These are phyloP conservation scores for Syngnathus typhle DNA, from an alignment of 2,113 vertebrate species.

Conservation along the genomic window DNA sequence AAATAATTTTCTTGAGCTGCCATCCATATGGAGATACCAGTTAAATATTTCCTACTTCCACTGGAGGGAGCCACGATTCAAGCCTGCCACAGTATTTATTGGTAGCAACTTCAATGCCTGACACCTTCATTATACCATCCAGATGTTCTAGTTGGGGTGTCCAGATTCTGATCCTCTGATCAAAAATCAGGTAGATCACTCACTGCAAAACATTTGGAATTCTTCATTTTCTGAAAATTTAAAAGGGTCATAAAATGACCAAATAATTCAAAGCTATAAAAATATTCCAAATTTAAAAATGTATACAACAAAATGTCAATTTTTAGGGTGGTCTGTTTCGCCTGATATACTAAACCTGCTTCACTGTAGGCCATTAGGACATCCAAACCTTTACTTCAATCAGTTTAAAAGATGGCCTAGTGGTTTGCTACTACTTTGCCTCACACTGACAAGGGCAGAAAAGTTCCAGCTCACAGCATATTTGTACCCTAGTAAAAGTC, in stretches of 20 bases:
- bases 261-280: too few species aligned
- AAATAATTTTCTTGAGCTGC: not conserved
- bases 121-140: not conserved
- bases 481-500: constrained; percentile 25
- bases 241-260: too few species aligned
- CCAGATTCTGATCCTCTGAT: too few species aligned
- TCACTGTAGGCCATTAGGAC: too few species aligned
- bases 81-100: not conserved
- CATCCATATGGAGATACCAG: not conserved
- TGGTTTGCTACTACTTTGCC: constrained; percentile 34
- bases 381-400: not conserved
- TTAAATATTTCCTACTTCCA: not conserved
- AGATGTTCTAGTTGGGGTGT: not conserved
- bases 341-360: too few species aligned
- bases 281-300: too few species aligned
- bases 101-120: not conserved
- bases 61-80: not conserved
- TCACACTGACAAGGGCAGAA: constrained; percentile 29
- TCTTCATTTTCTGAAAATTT: too few species aligned
- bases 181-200: too few species aligned
- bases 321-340: too few species aligned
- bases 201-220: too few species aligned
- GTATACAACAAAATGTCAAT: too few species aligned
- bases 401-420: constrained; percentile 6
- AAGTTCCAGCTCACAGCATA: constrained; percentile 30